phyloP scores from a whole-genome alignment of 2,797 vertebrate genomes.

The Knipowitschia caucasica region DNA sequence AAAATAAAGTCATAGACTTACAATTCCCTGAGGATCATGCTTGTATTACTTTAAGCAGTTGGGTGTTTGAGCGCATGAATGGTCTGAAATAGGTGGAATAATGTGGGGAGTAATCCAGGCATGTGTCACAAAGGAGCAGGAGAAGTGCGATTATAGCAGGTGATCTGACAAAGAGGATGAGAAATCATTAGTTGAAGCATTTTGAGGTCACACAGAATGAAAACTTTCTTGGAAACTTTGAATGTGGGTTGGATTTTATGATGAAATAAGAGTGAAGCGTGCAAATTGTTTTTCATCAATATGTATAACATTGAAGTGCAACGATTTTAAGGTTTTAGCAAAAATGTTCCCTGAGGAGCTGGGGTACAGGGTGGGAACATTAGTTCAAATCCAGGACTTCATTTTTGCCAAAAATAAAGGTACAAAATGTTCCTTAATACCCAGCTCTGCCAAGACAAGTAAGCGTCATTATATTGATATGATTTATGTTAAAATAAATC shows the following conservation, averaged over 20 bases:
- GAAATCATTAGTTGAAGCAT: conserved; percentile 31
- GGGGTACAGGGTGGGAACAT: not conserved
- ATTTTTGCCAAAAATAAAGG: not conserved
- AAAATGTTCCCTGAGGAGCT: not conserved
- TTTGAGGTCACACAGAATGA: conserved; percentile 20
- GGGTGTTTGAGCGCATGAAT: conserved; percentile 29
- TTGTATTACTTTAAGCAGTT: conserved; percentile 49
- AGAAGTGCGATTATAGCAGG: conserved; percentile 42
- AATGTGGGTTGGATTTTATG: not conserved
- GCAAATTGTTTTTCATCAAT: not conserved
- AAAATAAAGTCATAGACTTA: conserved; percentile 1
- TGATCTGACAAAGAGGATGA: conserved; percentile 43
- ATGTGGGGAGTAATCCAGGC: conserved; percentile 40
- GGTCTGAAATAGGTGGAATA: conserved; percentile 23
- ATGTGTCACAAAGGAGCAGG: conserved; percentile 28
- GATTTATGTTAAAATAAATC: not conserved
- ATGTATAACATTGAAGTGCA: not conserved
- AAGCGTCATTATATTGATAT: too few species aligned
- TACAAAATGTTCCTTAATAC: not conserved
- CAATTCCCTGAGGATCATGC: conserved; percentile 35
- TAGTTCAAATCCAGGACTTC: not conserved
- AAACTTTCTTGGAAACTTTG: not conserved
- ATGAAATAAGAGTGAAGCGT: not conserved
- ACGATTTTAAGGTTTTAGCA: not conserved
- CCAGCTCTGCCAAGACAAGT: not conserved